These are phyloP conservation scores for Zygothrica quintamaculata DNA, from an alignment of 2,888 invertebrate species.

Conservation along the genomic window DNA sequence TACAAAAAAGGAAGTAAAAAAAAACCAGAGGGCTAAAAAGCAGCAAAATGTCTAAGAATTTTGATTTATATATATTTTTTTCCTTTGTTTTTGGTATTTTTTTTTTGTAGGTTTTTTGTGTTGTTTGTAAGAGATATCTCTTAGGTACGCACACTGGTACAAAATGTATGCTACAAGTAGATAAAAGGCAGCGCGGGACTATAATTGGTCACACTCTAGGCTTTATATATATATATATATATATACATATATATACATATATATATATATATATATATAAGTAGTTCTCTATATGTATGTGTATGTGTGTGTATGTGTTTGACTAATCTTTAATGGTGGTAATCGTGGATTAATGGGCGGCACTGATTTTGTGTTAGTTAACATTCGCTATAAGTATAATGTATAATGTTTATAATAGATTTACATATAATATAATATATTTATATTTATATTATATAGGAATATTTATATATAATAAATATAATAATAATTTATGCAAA, in stretches of 20 bases:
- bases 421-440: slow-evolving; percentile 17
- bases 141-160: slow-evolving; percentile 76
- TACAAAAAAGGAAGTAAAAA: too few relatives aligned
- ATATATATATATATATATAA: slow-evolving; percentile 22
- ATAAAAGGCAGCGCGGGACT: slow-evolving; percentile 72
- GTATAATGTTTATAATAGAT: slow-evolving; percentile 39
- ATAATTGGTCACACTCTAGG: slow-evolving; percentile 60
- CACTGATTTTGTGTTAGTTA: slow-evolving; percentile 78
- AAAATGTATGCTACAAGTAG: slow-evolving; percentile 65
- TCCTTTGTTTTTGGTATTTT: too few relatives aligned
- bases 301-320: slow-evolving; percentile 41
- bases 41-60: slow-evolving; percentile 45
- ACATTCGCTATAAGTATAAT: slow-evolving; percentile 65
- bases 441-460: slow-evolving; percentile 16
- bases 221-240: slow-evolving; percentile 32
- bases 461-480: slow-evolving; percentile 14
- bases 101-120: slow-evolving; percentile 41
- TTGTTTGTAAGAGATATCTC: slow-evolving; percentile 23
- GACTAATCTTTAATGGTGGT: slow-evolving; percentile 75
- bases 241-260: slow-evolving; percentile 6
- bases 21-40: slow-evolving; percentile 53
- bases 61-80: too few relatives aligned
- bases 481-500: slow-evolving; percentile 29
- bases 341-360: slow-evolving; percentile 80
- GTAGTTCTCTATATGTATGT: slow-evolving; percentile 13